Base-by-base conservation (phyloP, 2,113 vertebrate genomes). In the Corapipo altera region DNA sequence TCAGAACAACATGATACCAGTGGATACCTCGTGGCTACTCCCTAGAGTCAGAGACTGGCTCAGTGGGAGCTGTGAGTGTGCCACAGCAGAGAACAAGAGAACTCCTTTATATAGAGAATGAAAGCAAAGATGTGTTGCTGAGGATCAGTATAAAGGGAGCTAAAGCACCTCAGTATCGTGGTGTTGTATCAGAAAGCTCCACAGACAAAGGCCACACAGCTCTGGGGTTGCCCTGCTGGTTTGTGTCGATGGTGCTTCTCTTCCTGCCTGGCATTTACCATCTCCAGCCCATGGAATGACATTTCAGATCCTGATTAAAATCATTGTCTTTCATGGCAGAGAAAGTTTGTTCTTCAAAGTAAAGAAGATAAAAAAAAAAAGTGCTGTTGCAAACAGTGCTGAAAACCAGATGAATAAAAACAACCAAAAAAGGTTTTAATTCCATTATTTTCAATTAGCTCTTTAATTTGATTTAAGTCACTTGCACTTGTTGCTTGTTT, bases 261-360 rank as follows among this genome's bases (percentile, higher is more conserved):
- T 32, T 92, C 51, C 93, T 76, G 21, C 7, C 54, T 87, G 91
- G 87, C 75, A 94, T 96, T 95, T 81, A 86, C 71, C 77, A 82
- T 58, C 70, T 69, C 7, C 78, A 69, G 73, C 83, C 89, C 51
- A 23, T 9, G 52, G 72, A 93, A 71, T 89, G 95, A 94, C 89
- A 92, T 96, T 96, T 96, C 89, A 83, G 43, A 74, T 62, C 51
- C 75, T 70, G 93, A 95, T 96, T 95, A 78, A 96, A 95, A 93
- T 97, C 69, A 54, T 91, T 92, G 91, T 69, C 74, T 95, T 97
- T 97, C 71, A 85, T 94, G 79, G 73, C 26, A 22, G 72, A 49
- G 75, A 48, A 96, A 95, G 88, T 94, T 94, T 97, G 80, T 96
- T 94, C 97, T 98, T 98, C 96, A 98, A 98, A 98, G 97, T 79